Base-by-base conservation (phyloP, 1,140 invertebrate genomes). In the Babylonia areolata region DNA sequence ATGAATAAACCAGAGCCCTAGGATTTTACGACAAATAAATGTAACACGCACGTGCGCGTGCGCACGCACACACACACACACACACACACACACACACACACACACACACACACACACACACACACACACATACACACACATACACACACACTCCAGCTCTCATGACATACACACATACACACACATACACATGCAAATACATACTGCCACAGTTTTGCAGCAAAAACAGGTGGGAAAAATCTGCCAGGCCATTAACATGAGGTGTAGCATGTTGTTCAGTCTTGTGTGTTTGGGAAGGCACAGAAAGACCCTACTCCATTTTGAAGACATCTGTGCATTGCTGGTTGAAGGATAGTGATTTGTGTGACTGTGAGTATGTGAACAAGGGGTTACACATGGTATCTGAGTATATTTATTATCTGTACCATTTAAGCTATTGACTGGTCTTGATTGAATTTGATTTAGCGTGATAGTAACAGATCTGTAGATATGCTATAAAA, bases 71-170 rank as follows among this genome's bases (percentile, higher is more conserved):
- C 39, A 40, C 20, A 28, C 23, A 23, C 23, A 42, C 39, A 78
- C 31, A 78, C 9, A 78, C 75, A 78, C 15, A 78, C 23, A 35
- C 5, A 75, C 35, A 37, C 31, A 85, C n/a, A 85, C 39, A 33
- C 71, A 33, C 51, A 40, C 40, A 78, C 2, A 46, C 33, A 35
- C 39, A n/a, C 20, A 58, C n/a, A 28, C 23, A 81, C n/a, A 5
- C 23, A 82, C 51, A 86, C 69, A 42, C 69, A 17, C 40, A 78
- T 78, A 1, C 23, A 11, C 20, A 39, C 20, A 78, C 0, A 33
- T 33, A 35, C 75, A 39, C 39, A 35, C 64, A 64, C 51, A 1
- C 40, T 35, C 31, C 33, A 0, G 37, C 58, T 5, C 73, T n/a
- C n/a, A n/a, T n/a, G n/a, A n/a, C n/a, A n/a, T n/a, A n/a, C n/a